Conservation (phyloP, 2,113 vertebrate species). For the Ageneiosus marmoratus region DNA sequence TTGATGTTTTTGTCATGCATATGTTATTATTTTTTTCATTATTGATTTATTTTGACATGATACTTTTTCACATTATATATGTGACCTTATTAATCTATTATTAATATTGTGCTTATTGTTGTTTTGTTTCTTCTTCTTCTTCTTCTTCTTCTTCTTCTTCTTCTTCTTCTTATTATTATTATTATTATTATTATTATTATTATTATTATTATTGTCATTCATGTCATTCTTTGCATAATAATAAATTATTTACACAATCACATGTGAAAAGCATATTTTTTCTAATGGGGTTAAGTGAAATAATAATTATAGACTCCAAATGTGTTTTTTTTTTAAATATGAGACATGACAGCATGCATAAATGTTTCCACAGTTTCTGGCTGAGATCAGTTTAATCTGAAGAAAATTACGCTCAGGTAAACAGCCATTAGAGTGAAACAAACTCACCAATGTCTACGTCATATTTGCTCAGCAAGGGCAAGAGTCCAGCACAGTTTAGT, state of each 20-base stretch:
- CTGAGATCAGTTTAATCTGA: not conserved
- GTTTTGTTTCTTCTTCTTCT: too few relatives aligned
- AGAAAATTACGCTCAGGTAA: constrained; percentile 5
- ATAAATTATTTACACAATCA: not conserved
- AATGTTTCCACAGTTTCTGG: not conserved
- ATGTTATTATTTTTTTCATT: too few relatives aligned
- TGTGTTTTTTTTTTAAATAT: not conserved
- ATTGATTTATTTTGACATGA: too few relatives aligned
- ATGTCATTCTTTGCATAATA: not conserved
- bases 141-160: too few relatives aligned
- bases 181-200: too few relatives aligned
- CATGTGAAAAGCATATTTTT: not conserved
- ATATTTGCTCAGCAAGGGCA: not conserved
- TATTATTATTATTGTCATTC: too few relatives aligned
- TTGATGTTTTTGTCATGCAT: not conserved
- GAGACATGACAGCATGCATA: not conserved
- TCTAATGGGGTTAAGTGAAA: not conserved
- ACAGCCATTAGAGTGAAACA: constrained; percentile 1
- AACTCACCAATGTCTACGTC: not conserved
- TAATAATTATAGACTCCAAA: not conserved
- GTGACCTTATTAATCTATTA: too few relatives aligned
- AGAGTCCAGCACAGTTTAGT: not conserved
- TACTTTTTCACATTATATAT: not conserved
- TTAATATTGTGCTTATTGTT: too few relatives aligned
- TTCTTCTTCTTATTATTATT: too few relatives aligned